Percentiles rank a stretch among this genome's conserved stretches.
Evolutionary conservation across 1,140 invertebrate genomes (phyloP).

Genomic region (Phthorimaea operculella): DNA sequence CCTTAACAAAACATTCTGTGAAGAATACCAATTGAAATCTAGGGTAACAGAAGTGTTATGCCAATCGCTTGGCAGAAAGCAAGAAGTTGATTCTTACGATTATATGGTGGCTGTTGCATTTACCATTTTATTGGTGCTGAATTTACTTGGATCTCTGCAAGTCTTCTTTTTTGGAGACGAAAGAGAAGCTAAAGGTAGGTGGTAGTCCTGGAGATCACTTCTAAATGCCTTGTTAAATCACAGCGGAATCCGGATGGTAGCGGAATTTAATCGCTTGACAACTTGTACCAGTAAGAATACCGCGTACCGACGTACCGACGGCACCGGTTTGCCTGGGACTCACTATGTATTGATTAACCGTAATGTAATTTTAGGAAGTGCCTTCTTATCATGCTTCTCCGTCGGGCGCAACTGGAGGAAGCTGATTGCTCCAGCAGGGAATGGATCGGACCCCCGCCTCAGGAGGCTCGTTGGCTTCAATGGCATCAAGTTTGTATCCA

Average conservation of each 20-base stretch:
- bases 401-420: slow-evolving; percentile 21
- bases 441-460: slow-evolving; percentile 10
- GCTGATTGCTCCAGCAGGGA: slow-evolving; percentile 10
- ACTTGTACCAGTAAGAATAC: too few relatives aligned
- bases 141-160: slow-evolving; percentile 24
- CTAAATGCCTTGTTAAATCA: too few relatives aligned
- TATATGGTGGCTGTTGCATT: slow-evolving; percentile 23
- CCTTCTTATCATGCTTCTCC: slow-evolving; percentile 19
- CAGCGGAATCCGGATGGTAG: too few relatives aligned
- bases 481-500: slow-evolving; percentile 16
- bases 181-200: slow-evolving; percentile 6
- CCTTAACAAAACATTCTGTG: slow-evolving; percentile 25
- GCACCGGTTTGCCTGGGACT: too few relatives aligned
- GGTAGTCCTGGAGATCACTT: too few relatives aligned
- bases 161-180: slow-evolving; percentile 14
- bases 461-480: slow-evolving; percentile 15
- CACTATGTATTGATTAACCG: too few relatives aligned
- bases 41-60: slow-evolving; percentile 18
- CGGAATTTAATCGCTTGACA: too few relatives aligned
- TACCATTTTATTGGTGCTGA: slow-evolving; percentile 16
- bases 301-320: too few relatives aligned
- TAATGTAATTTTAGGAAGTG: too few relatives aligned
- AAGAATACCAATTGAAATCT: slow-evolving; percentile 21
- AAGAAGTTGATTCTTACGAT: slow-evolving; percentile 12
- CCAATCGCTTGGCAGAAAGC: slow-evolving; percentile 16